Evolutionary conservation across 2,888 invertebrate genomes (phyloP), one percentile per base, ranked within the genome.

Genomic region (Apamea epomidion): DNA sequence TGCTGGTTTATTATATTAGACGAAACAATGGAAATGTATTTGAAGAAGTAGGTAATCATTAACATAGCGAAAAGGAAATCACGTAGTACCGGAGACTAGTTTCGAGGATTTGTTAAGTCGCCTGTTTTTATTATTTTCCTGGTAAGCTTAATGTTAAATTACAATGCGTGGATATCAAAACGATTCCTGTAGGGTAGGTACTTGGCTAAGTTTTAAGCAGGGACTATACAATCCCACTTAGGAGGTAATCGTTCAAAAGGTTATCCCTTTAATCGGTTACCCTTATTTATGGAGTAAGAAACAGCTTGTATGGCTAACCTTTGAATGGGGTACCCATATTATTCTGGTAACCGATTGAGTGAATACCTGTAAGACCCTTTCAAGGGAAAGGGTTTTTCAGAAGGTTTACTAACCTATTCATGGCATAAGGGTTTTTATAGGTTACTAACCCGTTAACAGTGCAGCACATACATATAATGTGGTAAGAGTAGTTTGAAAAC

Each of bases 21-120:
- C 92, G 92, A 94, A 94, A 96, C 95, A 96, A 96, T 95, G 93
- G 94, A 92, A 93, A 93, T 93, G 93, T 94, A 92, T 92, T 92
- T 92, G 90, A 91, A 92, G 91, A 92, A 89, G 92, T 88, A 86
- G 87, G 89, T 92, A 92, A 94, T 92, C 91, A 93, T 93, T 92
- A 91, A 88, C 91, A 91, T 91, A 91, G 91, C 90, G 83, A 92
- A 94, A 94, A 95, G 96, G 96, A 96, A 94, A 95, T 95, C 95
- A 96, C 96, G 96, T 95, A 94, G 91, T 87, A 87, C 76, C 75
- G 83, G 89, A 91, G 85, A 88, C 88, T 77, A 90, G 92, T 95
- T 94, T 93, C 92, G 87, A 95, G 95, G 95, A 95, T 93, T 91
- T 91, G 90, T 88, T 75, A 85, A 90, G 89, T 89, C 82, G 91